Evolutionary conservation across 2,797 vertebrate genomes (phyloP).

Genomic region (Poeciliopsis presidionis): DNA sequence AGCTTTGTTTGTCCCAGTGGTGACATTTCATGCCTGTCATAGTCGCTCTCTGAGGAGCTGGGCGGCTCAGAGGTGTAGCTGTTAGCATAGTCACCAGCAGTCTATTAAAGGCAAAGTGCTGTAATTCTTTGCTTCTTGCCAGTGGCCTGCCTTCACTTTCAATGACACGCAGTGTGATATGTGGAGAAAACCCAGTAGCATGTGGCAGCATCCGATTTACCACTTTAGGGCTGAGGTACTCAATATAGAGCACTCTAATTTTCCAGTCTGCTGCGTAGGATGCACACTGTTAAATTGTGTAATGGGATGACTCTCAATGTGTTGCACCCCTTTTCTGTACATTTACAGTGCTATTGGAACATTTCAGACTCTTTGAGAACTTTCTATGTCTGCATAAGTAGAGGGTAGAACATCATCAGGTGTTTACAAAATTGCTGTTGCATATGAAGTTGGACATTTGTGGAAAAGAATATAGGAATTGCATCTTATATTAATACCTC

Average conservation of each 20-base stretch:
- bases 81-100: constrained; percentile 64
- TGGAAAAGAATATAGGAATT: not conserved
- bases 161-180: constrained; percentile 70
- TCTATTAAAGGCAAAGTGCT: constrained; percentile 72
- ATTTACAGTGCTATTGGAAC: constrained; percentile 18
- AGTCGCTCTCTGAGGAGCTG: constrained; percentile 39
- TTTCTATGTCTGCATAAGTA: not conserved
- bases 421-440: not conserved
- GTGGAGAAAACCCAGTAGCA: constrained; percentile 61
- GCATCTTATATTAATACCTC: not conserved
- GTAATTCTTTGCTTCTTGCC: constrained; percentile 68
- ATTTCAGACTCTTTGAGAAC: constrained; percentile 1
- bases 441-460: not conserved
- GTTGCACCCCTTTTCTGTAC: constrained; percentile 13
- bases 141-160: constrained; percentile 67
- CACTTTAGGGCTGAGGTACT: constrained; percentile 58
- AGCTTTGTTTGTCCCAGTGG: constrained; percentile 52
- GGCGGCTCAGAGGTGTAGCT: constrained; percentile 40
- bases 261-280: constrained; percentile 53
- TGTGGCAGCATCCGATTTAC: constrained; percentile 66
- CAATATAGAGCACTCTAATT: constrained; percentile 59
- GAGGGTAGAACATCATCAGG: not conserved
- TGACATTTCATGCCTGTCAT: constrained; percentile 68
- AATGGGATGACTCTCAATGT: constrained; percentile 27
- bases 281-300: constrained; percentile 49